These are phyloP conservation scores for Zosterops japonicus DNA, from an alignment of 2,113 vertebrate genomes.

Conservation along the genomic window DNA sequence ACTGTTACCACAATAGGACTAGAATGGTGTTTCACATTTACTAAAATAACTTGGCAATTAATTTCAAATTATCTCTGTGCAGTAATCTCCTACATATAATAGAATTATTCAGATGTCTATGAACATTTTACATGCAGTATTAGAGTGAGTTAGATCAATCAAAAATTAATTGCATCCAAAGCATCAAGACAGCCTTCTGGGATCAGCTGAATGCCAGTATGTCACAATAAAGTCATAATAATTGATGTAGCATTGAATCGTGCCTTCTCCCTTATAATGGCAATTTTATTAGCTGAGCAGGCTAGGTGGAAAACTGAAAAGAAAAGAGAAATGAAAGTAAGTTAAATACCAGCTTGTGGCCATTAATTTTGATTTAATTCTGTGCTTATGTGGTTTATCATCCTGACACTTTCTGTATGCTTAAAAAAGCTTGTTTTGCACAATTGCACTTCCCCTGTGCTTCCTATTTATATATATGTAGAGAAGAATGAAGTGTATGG, in stretches of 20 bases:
- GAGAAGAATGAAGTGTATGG: not conserved
- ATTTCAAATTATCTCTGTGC: conserved; percentile 64
- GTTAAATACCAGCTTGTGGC: conserved; percentile 54
- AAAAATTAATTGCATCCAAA: conserved; percentile 66
- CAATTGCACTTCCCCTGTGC: not conserved
- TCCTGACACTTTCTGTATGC: conserved; percentile 12
- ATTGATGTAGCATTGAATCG: conserved; percentile 62
- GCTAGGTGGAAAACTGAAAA: conserved; percentile 54
- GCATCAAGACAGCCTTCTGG: conserved; percentile 55
- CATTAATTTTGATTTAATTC: conserved; percentile 63
- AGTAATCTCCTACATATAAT: conserved; percentile 54
- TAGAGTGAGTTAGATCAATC: conserved; percentile 67
- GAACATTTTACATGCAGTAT: conserved; percentile 47
- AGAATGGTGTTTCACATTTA: conserved; percentile 51
- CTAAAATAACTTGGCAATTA: conserved; percentile 63
- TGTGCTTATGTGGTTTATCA: conserved; percentile 34
- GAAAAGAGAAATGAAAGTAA: conserved; percentile 59
- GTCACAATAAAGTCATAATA: conserved; percentile 70
- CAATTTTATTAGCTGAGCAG: conserved; percentile 48
- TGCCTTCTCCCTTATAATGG: conserved; percentile 49
- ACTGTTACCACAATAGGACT: conserved; percentile 43
- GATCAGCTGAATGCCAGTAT: conserved; percentile 57
- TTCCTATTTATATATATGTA: not conserved
- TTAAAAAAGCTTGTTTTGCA: conserved; percentile 43
- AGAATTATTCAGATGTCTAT: conserved; percentile 63